Evolutionary conservation across 2,888 invertebrate species (phyloP), one percentile per base, ranked within the genome.

Genomic region (Fragum whitleyi): DNA sequence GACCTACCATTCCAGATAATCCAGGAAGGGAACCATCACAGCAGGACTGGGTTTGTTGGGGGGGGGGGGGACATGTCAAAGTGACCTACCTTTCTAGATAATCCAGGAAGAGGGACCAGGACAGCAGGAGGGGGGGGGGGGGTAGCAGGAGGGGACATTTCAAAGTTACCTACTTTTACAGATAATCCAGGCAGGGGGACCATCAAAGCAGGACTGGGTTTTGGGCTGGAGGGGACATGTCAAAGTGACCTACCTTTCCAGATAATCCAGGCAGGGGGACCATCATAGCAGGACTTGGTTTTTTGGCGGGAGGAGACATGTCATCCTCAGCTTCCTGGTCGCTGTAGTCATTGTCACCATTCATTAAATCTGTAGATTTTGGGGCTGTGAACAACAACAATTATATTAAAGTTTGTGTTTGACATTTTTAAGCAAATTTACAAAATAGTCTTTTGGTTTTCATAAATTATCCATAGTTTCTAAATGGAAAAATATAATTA

Each of bases 11-110:
- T 19, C 71, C 55, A 29, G 78, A 62, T 65, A 87, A 53, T 9
- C 84, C 84, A 19, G 88, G 86, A 14, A 88, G 74, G 86, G 84
- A 55, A 86, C 76, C 83, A 83, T 83, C 2, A 76, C 73, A 14
- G 74, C 68, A 28, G 81, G 81, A 47, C 80, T 82, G 14, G 81
- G 85, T 70, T 84, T n/a, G n/a, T n/a, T 65, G 86, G 86, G 29
- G 88, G 83, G 23, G 86, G 86, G n/a, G 86, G 86, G n/a, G 88
- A 86, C 32, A 81, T 78, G n/a, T n/a, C n/a, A n/a, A n/a, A n/a
- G n/a, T n/a, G n/a, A n/a, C n/a, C n/a, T n/a, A n/a, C n/a, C n/a
- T n/a, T n/a, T n/a, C n/a, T n/a, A n/a, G n/a, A n/a, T n/a, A n/a
- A n/a, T n/a, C n/a, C n/a, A n/a, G n/a, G n/a, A n/a, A n/a, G n/a